phyloP scores from a whole-genome alignment of 2,113 vertebrate species.

The Pomatostomus ruficeps region DNA sequence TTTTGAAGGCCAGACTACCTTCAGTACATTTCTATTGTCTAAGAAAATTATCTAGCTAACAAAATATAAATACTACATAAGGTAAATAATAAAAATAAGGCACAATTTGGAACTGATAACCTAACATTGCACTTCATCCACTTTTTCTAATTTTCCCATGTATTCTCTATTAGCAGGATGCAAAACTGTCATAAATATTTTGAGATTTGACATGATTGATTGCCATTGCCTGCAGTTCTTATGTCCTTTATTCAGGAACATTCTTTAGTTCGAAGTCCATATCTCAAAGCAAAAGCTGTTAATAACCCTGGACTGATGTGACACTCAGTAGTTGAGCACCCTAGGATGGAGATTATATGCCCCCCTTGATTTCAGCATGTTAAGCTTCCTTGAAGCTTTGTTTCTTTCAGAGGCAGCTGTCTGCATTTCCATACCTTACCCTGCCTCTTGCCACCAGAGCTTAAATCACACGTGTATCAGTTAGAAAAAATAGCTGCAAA shows the following conservation, averaged over 20 bases:
- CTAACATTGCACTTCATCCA: not conserved
- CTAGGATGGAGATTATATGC: not conserved
- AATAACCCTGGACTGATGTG: not conserved
- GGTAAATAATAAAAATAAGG: not conserved
- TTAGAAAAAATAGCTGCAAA: not conserved
- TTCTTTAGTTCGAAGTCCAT: not conserved
- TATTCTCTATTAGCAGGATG: not conserved
- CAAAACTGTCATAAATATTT: not conserved
- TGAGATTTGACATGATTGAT: not conserved
- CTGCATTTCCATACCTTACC: conserved; percentile 11
- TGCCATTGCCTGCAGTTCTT: not conserved
- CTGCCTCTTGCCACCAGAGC: not conserved
- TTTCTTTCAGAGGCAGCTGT: conserved; percentile 32
- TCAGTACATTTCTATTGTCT: not conserved
- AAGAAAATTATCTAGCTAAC: not conserved
- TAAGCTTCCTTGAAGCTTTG: conserved; percentile 34
- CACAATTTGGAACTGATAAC: not conserved
- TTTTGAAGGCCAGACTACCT: not conserved
- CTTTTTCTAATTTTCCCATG: not conserved
- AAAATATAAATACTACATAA: not conserved
- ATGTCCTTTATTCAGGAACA: not conserved
- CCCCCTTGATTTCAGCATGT: not conserved
- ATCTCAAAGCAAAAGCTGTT: not conserved
- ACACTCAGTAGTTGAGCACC: not conserved
- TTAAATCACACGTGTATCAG: not conserved